A percentile compares a stretch with the other conserved stretches of the same genome.
Evolutionary conservation across 2,888 invertebrate species (phyloP).

Genomic region (Orthosia gothica): DNA sequence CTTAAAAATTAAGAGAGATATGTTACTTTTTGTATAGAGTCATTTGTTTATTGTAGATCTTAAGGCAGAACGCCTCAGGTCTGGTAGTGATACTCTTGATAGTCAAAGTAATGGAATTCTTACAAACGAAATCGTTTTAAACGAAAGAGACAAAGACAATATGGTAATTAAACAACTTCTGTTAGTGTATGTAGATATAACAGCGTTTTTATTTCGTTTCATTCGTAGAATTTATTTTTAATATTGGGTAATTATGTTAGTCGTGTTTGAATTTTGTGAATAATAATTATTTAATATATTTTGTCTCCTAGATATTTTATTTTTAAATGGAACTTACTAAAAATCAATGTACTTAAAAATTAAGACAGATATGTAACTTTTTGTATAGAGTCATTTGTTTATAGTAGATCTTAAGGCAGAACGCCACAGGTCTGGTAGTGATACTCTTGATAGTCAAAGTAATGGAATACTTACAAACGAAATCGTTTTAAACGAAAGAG

Average conservation of each 20-base stretch:
- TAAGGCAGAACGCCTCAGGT: constrained; percentile 23
- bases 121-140: constrained; percentile 37
- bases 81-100: neutral
- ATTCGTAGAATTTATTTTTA: neutral
- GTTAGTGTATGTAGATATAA: no score
- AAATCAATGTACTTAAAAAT: neutral
- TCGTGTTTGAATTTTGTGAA: neutral
- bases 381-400: constrained; percentile 6
- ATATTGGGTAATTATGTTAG: neutral
- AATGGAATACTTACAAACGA: constrained; percentile 41
- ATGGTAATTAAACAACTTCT: constrained; percentile 33
- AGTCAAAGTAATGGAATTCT: constrained; percentile 57
- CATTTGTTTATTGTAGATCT: constrained; percentile 29
- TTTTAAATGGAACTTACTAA: neutral
- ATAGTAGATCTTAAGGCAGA: constrained; percentile 25
- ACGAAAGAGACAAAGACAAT: constrained; percentile 10
- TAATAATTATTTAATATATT: constrained; percentile 19
- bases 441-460: constrained; percentile 34
- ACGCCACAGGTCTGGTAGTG: constrained; percentile 17
- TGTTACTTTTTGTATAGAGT: neutral
- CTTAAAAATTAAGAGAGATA: neutral
- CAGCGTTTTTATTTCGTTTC: neutral
- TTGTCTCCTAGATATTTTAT: constrained; percentile 13
- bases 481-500: constrained; percentile 47
- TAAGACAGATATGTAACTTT: neutral